Conservation (phyloP, 1,140 invertebrate species). For the Drosophila sechellia region DNA sequence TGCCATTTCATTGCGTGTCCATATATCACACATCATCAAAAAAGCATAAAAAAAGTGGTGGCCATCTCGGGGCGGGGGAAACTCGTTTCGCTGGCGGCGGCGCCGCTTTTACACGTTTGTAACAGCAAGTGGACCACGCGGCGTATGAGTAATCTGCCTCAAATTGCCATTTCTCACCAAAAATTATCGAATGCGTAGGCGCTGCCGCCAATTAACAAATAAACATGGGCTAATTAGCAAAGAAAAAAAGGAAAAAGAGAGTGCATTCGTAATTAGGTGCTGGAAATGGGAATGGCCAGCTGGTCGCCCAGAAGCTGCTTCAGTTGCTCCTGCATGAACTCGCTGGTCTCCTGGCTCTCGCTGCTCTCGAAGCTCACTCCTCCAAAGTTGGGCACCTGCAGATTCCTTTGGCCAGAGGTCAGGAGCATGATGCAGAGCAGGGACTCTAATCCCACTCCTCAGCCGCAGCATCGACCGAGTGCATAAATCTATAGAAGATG, state of each 20-base stretch:
- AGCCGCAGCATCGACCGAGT: conserved; percentile 18
- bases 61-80: not conserved
- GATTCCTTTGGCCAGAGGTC: conserved; percentile 9
- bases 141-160: conserved; percentile 64
- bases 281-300: too few relatives aligned
- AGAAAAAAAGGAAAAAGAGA: too few relatives aligned
- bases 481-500: conserved; percentile 46
- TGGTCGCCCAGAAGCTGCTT: too few relatives aligned
- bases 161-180: conserved; percentile 24
- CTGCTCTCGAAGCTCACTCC: conserved; percentile 45
- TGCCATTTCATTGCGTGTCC: conserved; percentile 70
- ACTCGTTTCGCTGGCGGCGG: conserved; percentile 43
- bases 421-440: conserved; percentile 13
- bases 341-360: conserved; percentile 7
- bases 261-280: too few relatives aligned
- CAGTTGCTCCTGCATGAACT: too few relatives aligned
- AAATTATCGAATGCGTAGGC: conserved; percentile 29
- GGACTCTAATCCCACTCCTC: not conserved
- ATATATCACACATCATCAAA: conserved; percentile 82
- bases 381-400: conserved; percentile 37
- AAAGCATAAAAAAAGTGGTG: conserved; percentile 51
- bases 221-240: conserved; percentile 25
- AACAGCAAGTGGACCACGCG: conserved; percentile 54
- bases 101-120: conserved; percentile 43
- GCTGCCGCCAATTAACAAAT: conserved; percentile 28